Base-by-base conservation (phyloP, 2,888 invertebrate species). In the Desoria tigrina region DNA sequence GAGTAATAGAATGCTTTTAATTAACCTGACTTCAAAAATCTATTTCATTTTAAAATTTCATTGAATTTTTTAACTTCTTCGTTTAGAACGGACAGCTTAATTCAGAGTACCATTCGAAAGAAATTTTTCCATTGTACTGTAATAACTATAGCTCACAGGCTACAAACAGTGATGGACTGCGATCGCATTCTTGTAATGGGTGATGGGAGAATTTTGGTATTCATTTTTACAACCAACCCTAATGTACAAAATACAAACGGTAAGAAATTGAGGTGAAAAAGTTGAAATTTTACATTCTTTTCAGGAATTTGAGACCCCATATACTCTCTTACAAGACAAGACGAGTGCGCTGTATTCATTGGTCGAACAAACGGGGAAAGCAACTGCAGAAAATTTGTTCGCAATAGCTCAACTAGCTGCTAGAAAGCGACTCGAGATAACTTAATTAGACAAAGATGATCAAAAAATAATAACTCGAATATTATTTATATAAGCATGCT, bases 111-210 rank as follows among this genome's bases (percentile, higher is more conserved):
- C 0, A 92, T 94, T 63, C 84, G 92, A 62, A 83, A 83, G 45
- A 88, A 90, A 77, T 94, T 94, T 79, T 83, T 84, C 16, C 82
- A 88, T 26, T 94, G 92, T 80, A 94, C 94, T 0, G 93, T 94
- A 9, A 81, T 95, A 42, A 94, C 94, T 0, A 91, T 95, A 39
- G 94, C 94, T 6, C 94, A 95, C 81, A 85, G 95, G 49, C 83
- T 96, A 27, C 88, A 94, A 79, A 95, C 94, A 0, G 90, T 95
- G 70, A 94, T 95, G 88, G 94, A 94, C 80, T 92, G 91, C 0
- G 92, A 94, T 82, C 85, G 88, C 66, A 89, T 94, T 16, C 83
- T 94, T 78, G 93, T 94, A 1, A 88, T 95, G 87, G 90, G 92
- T 78, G 85, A 87, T 9, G 95, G 95, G 1, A 80, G 82, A n/a